phyloP scores from a whole-genome alignment of 2,888 invertebrate genomes.

The Leptothorax acervorum region DNA sequence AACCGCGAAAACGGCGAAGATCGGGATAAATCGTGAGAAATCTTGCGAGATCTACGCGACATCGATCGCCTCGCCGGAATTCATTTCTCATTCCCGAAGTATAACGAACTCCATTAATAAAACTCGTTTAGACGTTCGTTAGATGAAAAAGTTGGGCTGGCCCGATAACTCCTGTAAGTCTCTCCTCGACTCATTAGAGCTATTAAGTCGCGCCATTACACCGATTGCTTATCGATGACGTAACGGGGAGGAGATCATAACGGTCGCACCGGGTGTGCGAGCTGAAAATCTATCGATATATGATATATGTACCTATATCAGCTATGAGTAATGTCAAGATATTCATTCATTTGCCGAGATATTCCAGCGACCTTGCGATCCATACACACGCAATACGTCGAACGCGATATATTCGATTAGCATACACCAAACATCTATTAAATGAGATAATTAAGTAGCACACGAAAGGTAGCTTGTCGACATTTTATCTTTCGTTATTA shows the following conservation, averaged over 20 bases:
- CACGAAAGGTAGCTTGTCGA: not conserved
- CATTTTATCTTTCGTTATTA: not conserved
- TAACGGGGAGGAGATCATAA: slow-evolving; percentile 1
- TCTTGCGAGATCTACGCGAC: not conserved
- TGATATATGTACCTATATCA: not conserved
- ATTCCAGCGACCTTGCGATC: not conserved
- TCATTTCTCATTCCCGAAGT: not conserved
- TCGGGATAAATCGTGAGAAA: not conserved
- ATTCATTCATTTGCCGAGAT: not conserved
- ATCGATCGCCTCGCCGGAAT: slow-evolving; percentile 2
- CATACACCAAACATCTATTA: not conserved
- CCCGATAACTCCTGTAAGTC: slow-evolving; percentile 6
- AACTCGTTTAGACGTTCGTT: not conserved
- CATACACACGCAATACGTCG: not conserved
- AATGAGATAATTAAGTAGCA: not conserved
- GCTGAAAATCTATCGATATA: not conserved
- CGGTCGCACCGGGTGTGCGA: not conserved
- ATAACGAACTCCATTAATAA: slow-evolving; percentile 26
- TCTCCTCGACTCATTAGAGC: slow-evolving; percentile 22
- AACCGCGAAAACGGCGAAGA: slow-evolving; percentile 13
- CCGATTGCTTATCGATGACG: slow-evolving; percentile 9
- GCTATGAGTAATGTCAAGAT: not conserved
- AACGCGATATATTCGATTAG: slow-evolving; percentile 8
- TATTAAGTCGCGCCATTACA: slow-evolving; percentile 26
- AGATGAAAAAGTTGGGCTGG: not conserved